phyloP scores from a whole-genome alignment of 2,113 vertebrate genomes.

The Oreotrochilus melanogaster region DNA sequence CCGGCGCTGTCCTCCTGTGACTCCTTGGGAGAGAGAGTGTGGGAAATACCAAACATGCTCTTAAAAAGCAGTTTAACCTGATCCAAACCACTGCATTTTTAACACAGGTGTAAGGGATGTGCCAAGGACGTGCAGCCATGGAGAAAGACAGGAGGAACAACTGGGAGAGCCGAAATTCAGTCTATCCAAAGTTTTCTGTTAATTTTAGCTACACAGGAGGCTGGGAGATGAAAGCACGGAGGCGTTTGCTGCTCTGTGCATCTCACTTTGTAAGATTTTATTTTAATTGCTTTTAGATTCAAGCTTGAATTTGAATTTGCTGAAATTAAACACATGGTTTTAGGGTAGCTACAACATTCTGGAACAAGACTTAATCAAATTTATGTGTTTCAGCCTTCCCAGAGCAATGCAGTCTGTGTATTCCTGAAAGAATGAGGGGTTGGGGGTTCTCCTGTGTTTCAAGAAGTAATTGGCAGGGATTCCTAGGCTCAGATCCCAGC shows the following conservation, averaged over 20 bases:
- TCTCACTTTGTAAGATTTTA: not conserved
- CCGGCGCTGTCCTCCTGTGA: fast-evolving
- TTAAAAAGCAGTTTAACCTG: not conserved
- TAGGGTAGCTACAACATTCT: not conserved
- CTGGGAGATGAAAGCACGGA: not conserved
- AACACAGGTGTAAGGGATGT: not conserved
- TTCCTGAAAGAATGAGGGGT: not conserved
- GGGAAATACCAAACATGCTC: not conserved
- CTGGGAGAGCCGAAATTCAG: not conserved
- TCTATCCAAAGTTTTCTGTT: not conserved
- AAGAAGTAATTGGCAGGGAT: not conserved
- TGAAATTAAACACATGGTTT: not conserved
- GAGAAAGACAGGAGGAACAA: not conserved
- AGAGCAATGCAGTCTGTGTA: not conserved
- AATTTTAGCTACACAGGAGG: not conserved
- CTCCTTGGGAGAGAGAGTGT: not conserved
- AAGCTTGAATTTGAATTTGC: slow-evolving; percentile 4
- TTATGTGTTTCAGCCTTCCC: not conserved
- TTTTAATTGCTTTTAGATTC: slow-evolving; percentile 13
- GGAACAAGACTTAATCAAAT: not conserved
- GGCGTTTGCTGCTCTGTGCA: not conserved
- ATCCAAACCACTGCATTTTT: not conserved
- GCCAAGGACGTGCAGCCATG: not conserved
- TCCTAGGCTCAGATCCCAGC: not conserved
- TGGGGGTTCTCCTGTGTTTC: not conserved